Evolutionary conservation across 2,113 vertebrate genomes (phyloP).

Genomic region (Gila orcuttii): DNA sequence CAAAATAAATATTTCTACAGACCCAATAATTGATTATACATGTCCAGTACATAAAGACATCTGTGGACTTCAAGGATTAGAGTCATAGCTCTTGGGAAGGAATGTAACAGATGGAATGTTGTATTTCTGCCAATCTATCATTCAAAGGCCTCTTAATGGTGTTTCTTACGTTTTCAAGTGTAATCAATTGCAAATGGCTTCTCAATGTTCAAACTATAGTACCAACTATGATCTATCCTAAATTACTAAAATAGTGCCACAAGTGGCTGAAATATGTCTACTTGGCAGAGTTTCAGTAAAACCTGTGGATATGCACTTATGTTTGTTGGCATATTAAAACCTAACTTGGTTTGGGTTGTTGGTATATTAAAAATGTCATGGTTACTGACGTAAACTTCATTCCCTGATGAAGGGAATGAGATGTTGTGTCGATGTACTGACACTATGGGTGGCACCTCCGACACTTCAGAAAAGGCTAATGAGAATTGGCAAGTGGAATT

Average conservation of each 20-base stretch:
- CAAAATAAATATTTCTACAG: neutral
- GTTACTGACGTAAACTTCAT: too few relatives aligned
- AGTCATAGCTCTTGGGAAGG: slow-evolving; percentile 7
- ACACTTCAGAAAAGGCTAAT: too few relatives aligned
- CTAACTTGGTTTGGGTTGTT: neutral
- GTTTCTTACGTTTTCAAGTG: neutral
- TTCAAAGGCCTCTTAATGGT: neutral
- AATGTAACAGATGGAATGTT: slow-evolving; percentile 21
- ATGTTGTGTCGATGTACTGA: too few relatives aligned
- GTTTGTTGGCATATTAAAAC: neutral
- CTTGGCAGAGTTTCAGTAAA: neutral
- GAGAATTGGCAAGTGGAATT: too few relatives aligned
- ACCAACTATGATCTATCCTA: neutral
- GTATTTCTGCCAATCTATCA: slow-evolving; percentile 8
- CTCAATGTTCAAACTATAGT: neutral
- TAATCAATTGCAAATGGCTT: slow-evolving; percentile 18
- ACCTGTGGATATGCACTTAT: neutral
- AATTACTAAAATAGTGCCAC: neutral
- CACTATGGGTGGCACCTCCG: too few relatives aligned
- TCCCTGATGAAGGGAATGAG: too few relatives aligned
- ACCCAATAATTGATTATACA: neutral
- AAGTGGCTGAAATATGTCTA: neutral
- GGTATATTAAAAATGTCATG: neutral
- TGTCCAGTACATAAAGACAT: slow-evolving; percentile 9
- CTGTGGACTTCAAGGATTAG: neutral